A percentile compares a stretch with the other conserved stretches of the same genome.
Evolutionary conservation across 2,888 invertebrate genomes (phyloP).

Genomic region (Arge pagana): DNA sequence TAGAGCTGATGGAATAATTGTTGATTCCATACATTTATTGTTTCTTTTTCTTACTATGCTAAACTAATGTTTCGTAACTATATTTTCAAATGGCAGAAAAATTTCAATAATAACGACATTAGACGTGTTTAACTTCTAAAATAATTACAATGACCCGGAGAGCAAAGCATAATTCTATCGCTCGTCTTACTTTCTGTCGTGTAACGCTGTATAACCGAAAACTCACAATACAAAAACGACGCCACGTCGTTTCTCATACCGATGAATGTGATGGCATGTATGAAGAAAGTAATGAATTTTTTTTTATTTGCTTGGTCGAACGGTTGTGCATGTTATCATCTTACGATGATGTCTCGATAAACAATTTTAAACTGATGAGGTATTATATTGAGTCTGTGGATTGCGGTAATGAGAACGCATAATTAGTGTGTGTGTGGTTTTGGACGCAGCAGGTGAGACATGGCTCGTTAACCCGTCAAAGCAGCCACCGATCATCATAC

Average conservation of each 20-base stretch:
- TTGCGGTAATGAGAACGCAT: slow-evolving; percentile 33
- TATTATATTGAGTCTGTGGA: slow-evolving; percentile 20
- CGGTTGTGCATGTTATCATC: slow-evolving; percentile 12
- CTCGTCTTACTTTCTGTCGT: slow-evolving; percentile 2
- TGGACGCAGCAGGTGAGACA: slow-evolving; percentile 69
- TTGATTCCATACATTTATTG: slow-evolving; percentile 52
- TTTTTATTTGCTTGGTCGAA: slow-evolving; percentile 7
- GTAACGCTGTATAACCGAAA: neutral
- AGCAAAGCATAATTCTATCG: slow-evolving; percentile 1
- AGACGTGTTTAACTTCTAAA: slow-evolving; percentile 55
- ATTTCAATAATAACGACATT: neutral
- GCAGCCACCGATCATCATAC: slow-evolving; percentile 65
- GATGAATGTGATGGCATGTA: slow-evolving; percentile 17
- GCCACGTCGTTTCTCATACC: slow-evolving; percentile 10
- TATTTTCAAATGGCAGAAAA: neutral
- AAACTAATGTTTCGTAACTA: neutral
- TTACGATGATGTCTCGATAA: slow-evolving; percentile 6
- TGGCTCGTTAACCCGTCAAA: slow-evolving; percentile 70
- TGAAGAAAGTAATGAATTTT: slow-evolving; percentile 8
- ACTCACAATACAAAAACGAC: too few relatives aligned
- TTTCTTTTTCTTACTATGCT: neutral
- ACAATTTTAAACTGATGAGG: slow-evolving; percentile 2
- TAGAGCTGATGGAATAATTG: neutral
- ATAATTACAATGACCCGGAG: slow-evolving; percentile 45
- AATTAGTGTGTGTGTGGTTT: slow-evolving; percentile 53